These are phyloP conservation scores for Thymallus thymallus DNA, from an alignment of 2,113 vertebrate species.

Conservation along the genomic window DNA sequence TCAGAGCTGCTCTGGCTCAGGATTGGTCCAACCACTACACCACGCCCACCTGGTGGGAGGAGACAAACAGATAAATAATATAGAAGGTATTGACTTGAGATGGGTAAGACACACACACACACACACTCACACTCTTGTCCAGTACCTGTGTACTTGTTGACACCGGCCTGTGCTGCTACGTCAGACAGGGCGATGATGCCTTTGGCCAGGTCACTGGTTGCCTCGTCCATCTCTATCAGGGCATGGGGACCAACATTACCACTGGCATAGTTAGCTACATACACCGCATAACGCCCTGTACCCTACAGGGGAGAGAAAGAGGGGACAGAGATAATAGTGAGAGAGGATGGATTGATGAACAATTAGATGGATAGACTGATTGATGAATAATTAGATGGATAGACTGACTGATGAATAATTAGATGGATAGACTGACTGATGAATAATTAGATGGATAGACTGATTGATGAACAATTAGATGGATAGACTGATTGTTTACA, in stretches of 20 bases:
- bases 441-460: too few relatives aligned
- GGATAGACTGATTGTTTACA: background rate
- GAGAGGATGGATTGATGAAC: background rate
- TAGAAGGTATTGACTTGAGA: too few relatives aligned
- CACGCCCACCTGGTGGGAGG: conserved; percentile 83
- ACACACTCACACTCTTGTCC: conserved; percentile 53
- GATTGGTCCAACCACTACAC: conserved; percentile 90
- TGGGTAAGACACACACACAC: background rate
- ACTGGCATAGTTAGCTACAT: conserved; percentile 96
- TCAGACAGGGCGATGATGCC: conserved; percentile 89
- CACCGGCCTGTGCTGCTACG: conserved; percentile 87
- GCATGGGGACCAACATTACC: conserved; percentile 91
- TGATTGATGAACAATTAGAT: background rate
- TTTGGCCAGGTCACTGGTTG: conserved; percentile 85
- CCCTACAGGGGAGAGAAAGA: conserved; percentile 73
- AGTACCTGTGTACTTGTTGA: conserved; percentile 97
- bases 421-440: too few relatives aligned
- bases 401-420: too few relatives aligned
- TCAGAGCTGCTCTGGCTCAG: conserved; percentile 82
- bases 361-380: too few relatives aligned
- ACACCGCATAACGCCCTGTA: conserved; percentile 91
- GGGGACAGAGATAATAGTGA: background rate
- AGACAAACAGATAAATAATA: background rate
- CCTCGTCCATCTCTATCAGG: conserved; percentile 93
- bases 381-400: too few relatives aligned